Conservation (phyloP, 2,888 invertebrate species). For the Lithosia quadra region DNA sequence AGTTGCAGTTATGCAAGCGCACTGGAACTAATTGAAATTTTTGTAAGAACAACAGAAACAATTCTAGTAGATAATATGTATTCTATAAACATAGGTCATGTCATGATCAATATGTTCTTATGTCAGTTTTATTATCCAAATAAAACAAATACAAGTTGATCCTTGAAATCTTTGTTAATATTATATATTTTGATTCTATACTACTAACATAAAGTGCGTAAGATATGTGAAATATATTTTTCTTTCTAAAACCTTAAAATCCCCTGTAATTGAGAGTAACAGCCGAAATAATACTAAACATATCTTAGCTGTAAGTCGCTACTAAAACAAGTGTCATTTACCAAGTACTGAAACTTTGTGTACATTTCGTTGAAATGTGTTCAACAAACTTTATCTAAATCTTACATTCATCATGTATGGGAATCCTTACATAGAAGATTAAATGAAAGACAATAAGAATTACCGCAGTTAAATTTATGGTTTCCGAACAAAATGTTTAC, state of each 20-base stretch:
- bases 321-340: not conserved
- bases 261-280: not conserved
- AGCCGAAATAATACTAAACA: conserved; percentile 1
- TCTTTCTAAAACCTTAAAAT: not conserved
- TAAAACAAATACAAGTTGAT: no score
- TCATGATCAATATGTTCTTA: not conserved
- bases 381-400: not conserved
- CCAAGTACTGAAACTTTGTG: not conserved
- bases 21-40: not conserved
- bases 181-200: not conserved
- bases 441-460: not conserved
- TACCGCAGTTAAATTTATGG: not conserved
- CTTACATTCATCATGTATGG: not conserved
- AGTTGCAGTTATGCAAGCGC: conserved; percentile 9
- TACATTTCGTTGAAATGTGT: not conserved
- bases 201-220: not conserved
- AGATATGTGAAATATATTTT: not conserved
- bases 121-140: no score
- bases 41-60: not conserved
- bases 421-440: not conserved
- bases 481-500: not conserved
- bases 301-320: not conserved
- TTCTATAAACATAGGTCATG: no score
- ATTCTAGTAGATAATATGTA: not conserved
- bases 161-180: no score